These are phyloP conservation scores for Podarcis lilfordi DNA, from an alignment of 2,797 vertebrate species.

Conservation along the genomic window DNA sequence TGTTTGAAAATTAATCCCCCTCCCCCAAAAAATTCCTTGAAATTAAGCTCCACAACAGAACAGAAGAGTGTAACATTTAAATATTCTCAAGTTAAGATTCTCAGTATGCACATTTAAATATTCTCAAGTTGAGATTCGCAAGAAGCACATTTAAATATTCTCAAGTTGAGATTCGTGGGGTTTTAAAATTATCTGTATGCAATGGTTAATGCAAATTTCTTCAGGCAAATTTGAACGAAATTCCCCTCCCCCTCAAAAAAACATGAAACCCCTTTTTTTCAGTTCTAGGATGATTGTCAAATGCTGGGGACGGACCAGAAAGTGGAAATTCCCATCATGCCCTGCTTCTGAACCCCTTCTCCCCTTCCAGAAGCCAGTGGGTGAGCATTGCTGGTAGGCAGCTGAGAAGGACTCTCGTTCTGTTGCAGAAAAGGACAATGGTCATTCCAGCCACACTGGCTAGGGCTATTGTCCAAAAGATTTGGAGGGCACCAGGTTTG, in stretches of 20 bases:
- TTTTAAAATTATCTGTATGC: neutral
- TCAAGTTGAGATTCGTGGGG: neutral
- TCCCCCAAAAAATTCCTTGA: no score
- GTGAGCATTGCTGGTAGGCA: neutral
- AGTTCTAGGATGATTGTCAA: no score
- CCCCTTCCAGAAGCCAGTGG: neutral
- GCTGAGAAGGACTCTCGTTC: neutral
- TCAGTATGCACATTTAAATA: neutral
- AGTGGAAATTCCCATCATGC: neutral
- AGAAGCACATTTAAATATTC: neutral
- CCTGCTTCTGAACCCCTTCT: neutral
- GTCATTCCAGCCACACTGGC: no score
- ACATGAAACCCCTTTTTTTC: neutral
- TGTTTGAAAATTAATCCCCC: no score
- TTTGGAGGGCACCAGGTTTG: no score
- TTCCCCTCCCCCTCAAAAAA: neutral
- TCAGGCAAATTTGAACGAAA: neutral
- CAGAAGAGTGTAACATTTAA: neutral
- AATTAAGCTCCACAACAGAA: no score
- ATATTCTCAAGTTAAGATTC: neutral
- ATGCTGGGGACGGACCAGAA: neutral
- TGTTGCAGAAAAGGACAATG: no score
- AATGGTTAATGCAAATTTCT: neutral
- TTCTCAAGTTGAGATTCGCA: neutral
- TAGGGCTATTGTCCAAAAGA: no score